Conservation (phyloP, 2,888 invertebrate genomes). For the Hirudinaria manillensis region DNA sequence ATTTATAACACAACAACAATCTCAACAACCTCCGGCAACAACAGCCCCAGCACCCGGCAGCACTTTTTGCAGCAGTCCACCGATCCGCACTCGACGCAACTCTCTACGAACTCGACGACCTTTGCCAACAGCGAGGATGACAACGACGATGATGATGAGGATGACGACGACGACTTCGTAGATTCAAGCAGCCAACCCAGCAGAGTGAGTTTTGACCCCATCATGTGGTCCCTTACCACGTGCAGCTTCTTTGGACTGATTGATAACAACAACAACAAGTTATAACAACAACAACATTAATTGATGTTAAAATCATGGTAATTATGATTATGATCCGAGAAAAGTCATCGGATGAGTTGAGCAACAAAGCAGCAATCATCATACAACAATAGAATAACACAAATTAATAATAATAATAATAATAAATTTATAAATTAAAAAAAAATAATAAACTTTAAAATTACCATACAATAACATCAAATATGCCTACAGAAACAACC, state of each 20-base stretch:
- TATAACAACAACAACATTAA: not conserved
- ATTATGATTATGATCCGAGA: too few relatives aligned
- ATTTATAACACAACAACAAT: not conserved
- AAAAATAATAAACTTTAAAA: too few relatives aligned
- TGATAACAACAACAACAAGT: not conserved
- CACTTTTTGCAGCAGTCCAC: not conserved
- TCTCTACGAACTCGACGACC: not conserved
- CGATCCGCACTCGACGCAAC: not conserved
- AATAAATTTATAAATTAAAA: too few relatives aligned
- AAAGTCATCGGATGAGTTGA: too few relatives aligned
- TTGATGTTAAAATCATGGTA: too few relatives aligned
- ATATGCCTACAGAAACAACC: too few relatives aligned
- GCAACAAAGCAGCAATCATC: too few relatives aligned
- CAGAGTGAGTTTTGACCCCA: not conserved
- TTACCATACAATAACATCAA: too few relatives aligned
- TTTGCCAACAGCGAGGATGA: not conserved
- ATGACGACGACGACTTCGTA: not conserved
- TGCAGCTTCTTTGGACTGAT: conserved; percentile 2
- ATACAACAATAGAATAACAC: too few relatives aligned
- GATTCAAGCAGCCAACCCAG: not conserved
- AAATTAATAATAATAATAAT: too few relatives aligned
- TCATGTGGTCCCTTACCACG: not conserved
- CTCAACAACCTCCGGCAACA: not conserved
- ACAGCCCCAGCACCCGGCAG: not conserved
- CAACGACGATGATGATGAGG: not conserved